These are phyloP conservation scores for Monopterus albus DNA, from an alignment of 2,113 vertebrate genomes.

Conservation along the genomic window DNA sequence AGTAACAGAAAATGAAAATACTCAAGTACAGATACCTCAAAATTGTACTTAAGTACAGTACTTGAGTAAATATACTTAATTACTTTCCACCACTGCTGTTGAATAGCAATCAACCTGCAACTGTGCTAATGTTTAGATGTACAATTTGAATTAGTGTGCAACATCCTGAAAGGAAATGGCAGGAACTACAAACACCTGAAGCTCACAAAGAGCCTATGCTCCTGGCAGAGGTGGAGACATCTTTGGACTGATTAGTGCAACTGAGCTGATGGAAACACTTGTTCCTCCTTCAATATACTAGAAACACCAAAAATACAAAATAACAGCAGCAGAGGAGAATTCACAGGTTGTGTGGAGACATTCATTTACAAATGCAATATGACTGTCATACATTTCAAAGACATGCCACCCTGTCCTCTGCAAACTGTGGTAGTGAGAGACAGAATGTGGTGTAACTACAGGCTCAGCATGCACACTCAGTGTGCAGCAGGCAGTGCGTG, in stretches of 20 bases:
- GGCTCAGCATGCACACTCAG: constrained; percentile 54
- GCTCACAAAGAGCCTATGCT: not conserved
- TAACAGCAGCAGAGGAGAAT: not conserved
- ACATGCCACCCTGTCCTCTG: not conserved
- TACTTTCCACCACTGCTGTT: too few relatives aligned
- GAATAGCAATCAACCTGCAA: too few relatives aligned
- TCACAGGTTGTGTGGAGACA: not conserved
- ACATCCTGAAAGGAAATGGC: too few relatives aligned
- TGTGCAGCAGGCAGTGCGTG: constrained; percentile 42
- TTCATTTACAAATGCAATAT: not conserved
- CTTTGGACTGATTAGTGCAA: not conserved
- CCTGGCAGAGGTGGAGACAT: not conserved
- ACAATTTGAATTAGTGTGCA: too few relatives aligned
- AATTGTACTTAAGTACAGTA: too few relatives aligned
- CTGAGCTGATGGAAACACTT: not conserved
- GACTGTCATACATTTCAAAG: not conserved
- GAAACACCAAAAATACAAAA: not conserved
- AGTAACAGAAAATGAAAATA: too few relatives aligned
- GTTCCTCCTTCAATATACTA: not conserved
- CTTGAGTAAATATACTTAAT: too few relatives aligned
- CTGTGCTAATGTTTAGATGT: too few relatives aligned
- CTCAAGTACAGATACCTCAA: too few relatives aligned
- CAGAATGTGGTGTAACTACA: constrained; percentile 52
- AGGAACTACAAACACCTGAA: too few relatives aligned
- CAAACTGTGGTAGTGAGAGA: not conserved